Evolutionary conservation across 1,140 invertebrate species (phyloP).

Genomic region (Ptiloglossa arizonensis): DNA sequence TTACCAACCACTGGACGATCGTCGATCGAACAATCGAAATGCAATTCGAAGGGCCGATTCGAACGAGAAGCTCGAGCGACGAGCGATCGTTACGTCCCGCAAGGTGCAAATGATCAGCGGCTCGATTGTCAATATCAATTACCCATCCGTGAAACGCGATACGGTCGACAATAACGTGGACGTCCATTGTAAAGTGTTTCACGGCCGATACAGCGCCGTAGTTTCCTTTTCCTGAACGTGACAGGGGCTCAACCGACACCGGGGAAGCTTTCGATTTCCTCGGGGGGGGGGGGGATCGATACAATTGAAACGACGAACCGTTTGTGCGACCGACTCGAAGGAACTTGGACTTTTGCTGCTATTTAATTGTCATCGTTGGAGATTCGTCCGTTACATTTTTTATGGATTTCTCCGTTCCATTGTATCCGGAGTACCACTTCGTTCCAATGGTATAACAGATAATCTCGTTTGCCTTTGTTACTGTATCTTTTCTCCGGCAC

Average conservation of each 20-base stretch:
- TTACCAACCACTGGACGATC: too few relatives aligned
- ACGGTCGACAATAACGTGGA: slow-evolving; percentile 14
- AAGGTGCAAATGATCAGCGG: slow-evolving; percentile 14
- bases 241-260: slow-evolving; percentile 11
- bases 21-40: neutral
- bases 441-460: too few relatives aligned
- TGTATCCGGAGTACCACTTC: too few relatives aligned
- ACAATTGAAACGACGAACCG: neutral
- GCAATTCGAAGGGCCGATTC: neutral
- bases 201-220: neutral
- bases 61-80: neutral
- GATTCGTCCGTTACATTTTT: neutral
- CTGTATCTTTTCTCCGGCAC: too few relatives aligned
- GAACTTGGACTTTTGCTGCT: neutral
- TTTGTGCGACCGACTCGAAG: neutral
- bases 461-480: too few relatives aligned
- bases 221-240: slow-evolving; percentile 22
- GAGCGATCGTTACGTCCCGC: neutral
- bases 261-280: slow-evolving; percentile 25
- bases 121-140: slow-evolving; percentile 22
- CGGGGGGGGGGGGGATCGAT: slow-evolving; percentile 2
- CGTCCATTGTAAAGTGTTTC: slow-evolving; percentile 10
- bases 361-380: slow-evolving; percentile 2
- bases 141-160: slow-evolving; percentile 13
- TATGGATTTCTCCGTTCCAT: neutral